These are phyloP conservation scores for Antennarius striatus DNA, from an alignment of 2,113 vertebrate genomes.

Conservation along the genomic window DNA sequence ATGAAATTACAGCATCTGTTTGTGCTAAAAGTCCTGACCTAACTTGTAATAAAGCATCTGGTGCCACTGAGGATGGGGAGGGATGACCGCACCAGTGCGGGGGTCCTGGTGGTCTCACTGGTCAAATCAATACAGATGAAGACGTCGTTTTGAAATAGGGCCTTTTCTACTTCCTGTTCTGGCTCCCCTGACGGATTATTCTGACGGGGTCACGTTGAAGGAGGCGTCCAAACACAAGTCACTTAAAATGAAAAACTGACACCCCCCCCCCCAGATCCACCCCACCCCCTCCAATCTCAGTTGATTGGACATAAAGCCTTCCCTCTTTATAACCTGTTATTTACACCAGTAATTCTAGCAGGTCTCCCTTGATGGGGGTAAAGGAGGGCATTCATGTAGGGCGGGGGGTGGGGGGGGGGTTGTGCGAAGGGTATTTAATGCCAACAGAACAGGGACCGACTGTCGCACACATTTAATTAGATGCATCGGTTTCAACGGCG, in stretches of 20 bases:
- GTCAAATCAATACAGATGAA: constrained; percentile 68
- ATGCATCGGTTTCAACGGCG: constrained; percentile 45
- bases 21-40: too few species aligned
- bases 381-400: neutral
- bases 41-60: too few species aligned
- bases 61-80: constrained; percentile 38
- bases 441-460: constrained; percentile 37
- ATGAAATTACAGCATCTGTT: too few species aligned
- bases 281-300: constrained; percentile 11
- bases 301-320: constrained; percentile 51
- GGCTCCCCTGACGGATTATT: constrained; percentile 39
- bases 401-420: constrained; percentile 5
- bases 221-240: constrained; percentile 39
- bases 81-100: constrained; percentile 35
- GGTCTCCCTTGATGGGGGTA: constrained; percentile 1
- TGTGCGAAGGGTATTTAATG: constrained; percentile 20
- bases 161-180: constrained; percentile 26
- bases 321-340: constrained; percentile 44
- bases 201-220: constrained; percentile 16
- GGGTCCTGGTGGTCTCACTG: constrained; percentile 31
- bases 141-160: constrained; percentile 61
- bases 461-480: constrained; percentile 44
- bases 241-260: constrained; percentile 40
- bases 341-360: constrained; percentile 43
- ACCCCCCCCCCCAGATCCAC: neutral